Base-by-base conservation (phyloP, 2,888 invertebrate species). In the Diadegma fenestrale region DNA sequence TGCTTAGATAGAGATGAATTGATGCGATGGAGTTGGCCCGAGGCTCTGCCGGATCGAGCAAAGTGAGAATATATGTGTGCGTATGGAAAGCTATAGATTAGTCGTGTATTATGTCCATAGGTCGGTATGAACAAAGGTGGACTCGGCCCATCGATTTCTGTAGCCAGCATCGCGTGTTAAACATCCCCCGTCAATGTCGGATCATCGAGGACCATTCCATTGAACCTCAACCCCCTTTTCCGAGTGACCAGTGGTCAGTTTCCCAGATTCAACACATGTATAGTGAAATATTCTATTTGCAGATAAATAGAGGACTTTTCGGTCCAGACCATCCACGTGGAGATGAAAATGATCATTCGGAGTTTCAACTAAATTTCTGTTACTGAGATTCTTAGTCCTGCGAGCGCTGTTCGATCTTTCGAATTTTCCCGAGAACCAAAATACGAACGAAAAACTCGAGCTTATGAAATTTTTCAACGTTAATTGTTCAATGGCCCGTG, bases 241-340 rank as follows among this genome's bases (percentile, higher is more conserved):
- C 51, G 87, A 90, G 88, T 93, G 93, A 91, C 93, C 93, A 89
- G 58, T 91, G 93, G 93, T 92, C 93, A 93, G 89, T 91, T 90
- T 90, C 90, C 90, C 86, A 87, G 72, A 80, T 63, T 66, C 66
- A 26, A 77, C 37, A 30, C 51, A 63, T 48, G 33, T 54, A 58
- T 30, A 43, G 22, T 45, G 22, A 17, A 12, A 68, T 68, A 19
- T 22, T 12, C 17, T 63, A 37, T 64, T 64, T 64, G 17, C 8
- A 2, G 12, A 6, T 19, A 64, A 51, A 51, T 37, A 64, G 30
- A 19, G 37, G 33, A 64, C n/a, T 37, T 33, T 64, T 37, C 33
- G 64, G 37, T 37, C 64, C 0, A 83, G 14, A 22, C 12, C 14
- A 26, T 14, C 26, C 3, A n/a, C n/a, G n/a, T n/a, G 37, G 10